These are phyloP conservation scores for Palythoa grandiflora DNA, from an alignment of 92 coral and sea anemone genomes.

Conservation along the genomic window DNA sequence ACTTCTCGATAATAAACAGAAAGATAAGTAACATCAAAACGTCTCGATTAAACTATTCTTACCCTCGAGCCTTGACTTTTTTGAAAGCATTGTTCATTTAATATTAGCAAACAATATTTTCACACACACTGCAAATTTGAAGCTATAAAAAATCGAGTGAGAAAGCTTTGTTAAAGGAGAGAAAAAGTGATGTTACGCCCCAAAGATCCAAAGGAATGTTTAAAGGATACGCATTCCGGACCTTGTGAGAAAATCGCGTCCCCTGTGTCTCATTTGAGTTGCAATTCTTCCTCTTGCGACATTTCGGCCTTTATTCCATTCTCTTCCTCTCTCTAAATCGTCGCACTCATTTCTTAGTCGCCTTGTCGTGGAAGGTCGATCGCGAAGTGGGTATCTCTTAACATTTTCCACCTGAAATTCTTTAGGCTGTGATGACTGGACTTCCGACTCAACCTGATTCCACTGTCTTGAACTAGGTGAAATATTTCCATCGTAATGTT, in stretches of 20 bases:
- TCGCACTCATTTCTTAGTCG: conserved; percentile 18
- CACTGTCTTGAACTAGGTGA: neutral
- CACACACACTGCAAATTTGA: too few species aligned
- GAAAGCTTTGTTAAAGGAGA: neutral
- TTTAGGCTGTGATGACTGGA: neutral
- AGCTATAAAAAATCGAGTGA: too few species aligned
- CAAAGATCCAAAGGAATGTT: neutral
- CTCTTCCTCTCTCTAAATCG: conserved; percentile 22
- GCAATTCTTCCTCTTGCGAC: neutral
- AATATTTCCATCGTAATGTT: conserved; percentile 19
- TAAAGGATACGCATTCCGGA: conserved; percentile 41
- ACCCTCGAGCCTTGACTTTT: too few species aligned
- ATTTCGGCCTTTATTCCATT: conserved; percentile 29
- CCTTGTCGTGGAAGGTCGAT: conserved; percentile 7
- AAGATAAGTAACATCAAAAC: neutral
- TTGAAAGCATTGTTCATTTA: too few species aligned
- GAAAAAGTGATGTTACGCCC: neutral
- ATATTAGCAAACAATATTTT: too few species aligned
- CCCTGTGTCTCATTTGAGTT: neutral
- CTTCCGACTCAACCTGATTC: neutral
- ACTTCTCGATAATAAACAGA: neutral
- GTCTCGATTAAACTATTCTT: neutral
- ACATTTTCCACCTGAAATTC: conserved; percentile 14
- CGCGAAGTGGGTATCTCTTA: conserved; percentile 20
- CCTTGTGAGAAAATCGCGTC: conserved; percentile 4